Evolutionary conservation across 1,140 invertebrate species (phyloP).

Genomic region (Bombus turneri): DNA sequence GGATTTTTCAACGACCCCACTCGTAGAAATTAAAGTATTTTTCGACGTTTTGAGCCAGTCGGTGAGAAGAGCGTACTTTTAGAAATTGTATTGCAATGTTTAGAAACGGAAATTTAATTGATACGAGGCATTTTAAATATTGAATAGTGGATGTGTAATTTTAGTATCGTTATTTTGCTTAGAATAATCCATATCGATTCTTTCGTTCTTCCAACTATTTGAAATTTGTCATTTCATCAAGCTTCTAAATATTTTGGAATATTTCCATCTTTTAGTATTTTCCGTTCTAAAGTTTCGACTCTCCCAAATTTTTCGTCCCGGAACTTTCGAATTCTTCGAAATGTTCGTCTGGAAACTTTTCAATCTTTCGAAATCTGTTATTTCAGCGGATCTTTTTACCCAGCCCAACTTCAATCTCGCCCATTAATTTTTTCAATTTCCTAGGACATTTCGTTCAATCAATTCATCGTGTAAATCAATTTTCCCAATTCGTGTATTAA

Average conservation of each 20-base stretch:
- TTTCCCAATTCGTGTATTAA: background rate
- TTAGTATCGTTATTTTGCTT: no score
- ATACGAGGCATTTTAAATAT: no score
- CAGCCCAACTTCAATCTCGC: background rate
- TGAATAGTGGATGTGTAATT: no score
- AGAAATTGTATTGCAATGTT: background rate
- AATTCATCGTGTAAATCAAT: background rate
- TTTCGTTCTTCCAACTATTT: no score
- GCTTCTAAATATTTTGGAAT: no score
- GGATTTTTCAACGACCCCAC: background rate
- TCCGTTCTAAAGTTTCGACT: background rate
- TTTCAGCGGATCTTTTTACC: background rate
- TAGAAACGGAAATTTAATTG: background rate
- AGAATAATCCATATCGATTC: background rate
- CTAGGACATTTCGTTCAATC: background rate
- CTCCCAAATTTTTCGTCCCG: background rate
- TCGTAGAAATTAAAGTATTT: background rate
- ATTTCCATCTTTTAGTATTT: background rate
- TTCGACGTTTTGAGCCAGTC: background rate
- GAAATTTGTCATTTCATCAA: no score
- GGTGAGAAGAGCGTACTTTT: background rate
- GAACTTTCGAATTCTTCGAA: background rate
- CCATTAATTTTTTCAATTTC: background rate
- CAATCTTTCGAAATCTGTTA: background rate
- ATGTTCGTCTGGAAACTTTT: background rate